Evolutionary conservation across 2,797 vertebrate species (phyloP).

Genomic region (Clarias laeviceps): DNA sequence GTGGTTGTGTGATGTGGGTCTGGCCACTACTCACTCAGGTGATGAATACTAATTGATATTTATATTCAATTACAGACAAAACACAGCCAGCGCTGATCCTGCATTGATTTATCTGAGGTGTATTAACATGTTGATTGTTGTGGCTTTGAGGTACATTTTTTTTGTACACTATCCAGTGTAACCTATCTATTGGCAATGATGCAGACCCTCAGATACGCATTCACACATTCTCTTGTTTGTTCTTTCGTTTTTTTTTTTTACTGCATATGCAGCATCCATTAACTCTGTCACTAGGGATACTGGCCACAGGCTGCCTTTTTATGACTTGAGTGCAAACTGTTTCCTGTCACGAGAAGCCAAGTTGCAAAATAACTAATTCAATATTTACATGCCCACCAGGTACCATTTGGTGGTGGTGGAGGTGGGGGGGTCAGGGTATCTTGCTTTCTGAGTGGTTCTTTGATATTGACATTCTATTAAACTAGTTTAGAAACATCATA

Average conservation of each 20-base stretch:
- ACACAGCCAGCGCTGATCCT: not conserved
- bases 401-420: slow-evolving; percentile 57
- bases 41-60: slow-evolving; percentile 21
- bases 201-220: not conserved
- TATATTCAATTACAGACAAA: slow-evolving; percentile 3
- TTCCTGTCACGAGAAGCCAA: slow-evolving; percentile 66
- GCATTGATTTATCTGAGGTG: not conserved
- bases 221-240: slow-evolving; percentile 5
- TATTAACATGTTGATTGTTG: not conserved
- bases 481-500: not conserved
- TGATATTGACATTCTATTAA: slow-evolving; percentile 16
- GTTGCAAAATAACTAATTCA: slow-evolving; percentile 62
- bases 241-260: slow-evolving; percentile 15
- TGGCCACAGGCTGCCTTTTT: slow-evolving; percentile 64
- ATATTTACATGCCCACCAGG: slow-evolving; percentile 71
- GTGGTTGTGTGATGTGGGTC: slow-evolving; percentile 4
- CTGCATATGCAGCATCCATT: slow-evolving; percentile 42
- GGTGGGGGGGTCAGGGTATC: slow-evolving; percentile 52
- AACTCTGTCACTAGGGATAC: slow-evolving; percentile 58
- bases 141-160: not conserved
- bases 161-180: not conserved
- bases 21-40: slow-evolving; percentile 35
- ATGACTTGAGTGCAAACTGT: slow-evolving; percentile 69
- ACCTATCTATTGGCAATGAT: not conserved
- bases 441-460: slow-evolving; percentile 37